Conservation (phyloP, 2,113 vertebrate species). For the Mobula hypostoma region DNA sequence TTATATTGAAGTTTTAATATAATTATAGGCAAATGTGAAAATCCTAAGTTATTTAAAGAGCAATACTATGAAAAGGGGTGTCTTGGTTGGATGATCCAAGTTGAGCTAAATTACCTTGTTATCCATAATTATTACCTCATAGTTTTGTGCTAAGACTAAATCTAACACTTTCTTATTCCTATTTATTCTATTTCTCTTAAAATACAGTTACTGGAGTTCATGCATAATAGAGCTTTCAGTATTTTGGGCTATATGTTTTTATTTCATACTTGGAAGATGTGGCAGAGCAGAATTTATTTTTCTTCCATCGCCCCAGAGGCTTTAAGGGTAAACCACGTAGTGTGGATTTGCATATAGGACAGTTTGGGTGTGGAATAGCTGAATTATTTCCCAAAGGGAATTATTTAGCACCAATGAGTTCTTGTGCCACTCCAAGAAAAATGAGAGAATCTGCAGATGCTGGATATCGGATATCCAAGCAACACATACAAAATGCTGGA, state of each 20-base stretch:
- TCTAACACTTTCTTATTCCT: neutral
- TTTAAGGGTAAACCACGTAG: neutral
- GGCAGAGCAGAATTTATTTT: neutral
- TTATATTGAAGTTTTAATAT: neutral
- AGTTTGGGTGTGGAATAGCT: neutral
- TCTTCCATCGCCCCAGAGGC: no score
- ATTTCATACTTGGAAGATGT: neutral
- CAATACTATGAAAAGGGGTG: neutral
- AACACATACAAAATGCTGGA: no score
- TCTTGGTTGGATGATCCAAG: neutral
- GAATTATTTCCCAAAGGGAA: neutral
- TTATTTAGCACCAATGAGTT: neutral
- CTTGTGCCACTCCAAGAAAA: neutral
- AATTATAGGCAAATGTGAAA: neutral
- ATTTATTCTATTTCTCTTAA: neutral
- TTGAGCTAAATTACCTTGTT: neutral
- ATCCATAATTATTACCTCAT: neutral
- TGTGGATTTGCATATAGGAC: neutral
- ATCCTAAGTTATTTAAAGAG: neutral
- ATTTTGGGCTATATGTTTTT: neutral
- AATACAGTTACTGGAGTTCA: neutral
- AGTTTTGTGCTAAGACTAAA: neutral
- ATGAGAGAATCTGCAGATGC: no score
- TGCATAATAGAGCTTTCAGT: neutral
- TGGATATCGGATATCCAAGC: no score